Evolutionary conservation across 1,140 invertebrate genomes (phyloP).

Genomic region (Caenorhabditis remanei): DNA sequence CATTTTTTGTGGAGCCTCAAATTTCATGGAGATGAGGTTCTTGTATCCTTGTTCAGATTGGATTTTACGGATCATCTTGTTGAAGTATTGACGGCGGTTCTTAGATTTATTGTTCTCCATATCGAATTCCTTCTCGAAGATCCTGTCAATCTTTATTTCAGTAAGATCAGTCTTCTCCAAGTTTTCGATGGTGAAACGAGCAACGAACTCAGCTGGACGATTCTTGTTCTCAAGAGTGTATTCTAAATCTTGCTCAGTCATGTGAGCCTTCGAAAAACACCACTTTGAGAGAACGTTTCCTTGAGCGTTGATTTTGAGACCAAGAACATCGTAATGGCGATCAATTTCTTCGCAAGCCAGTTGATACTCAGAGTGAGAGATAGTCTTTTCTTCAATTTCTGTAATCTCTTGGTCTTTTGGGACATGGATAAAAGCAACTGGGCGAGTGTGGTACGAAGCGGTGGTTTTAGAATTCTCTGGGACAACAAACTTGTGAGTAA

Average conservation of each 20-base stretch:
- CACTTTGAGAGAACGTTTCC: slow-evolving; percentile 51
- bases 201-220: background rate
- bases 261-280: slow-evolving; percentile 17
- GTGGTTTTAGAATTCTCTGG: slow-evolving; percentile 60
- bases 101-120: slow-evolving; percentile 26
- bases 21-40: background rate
- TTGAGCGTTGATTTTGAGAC: slow-evolving; percentile 34
- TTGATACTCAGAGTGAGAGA: slow-evolving; percentile 53
- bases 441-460: slow-evolving; percentile 62
- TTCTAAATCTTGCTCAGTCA: slow-evolving; percentile 49
- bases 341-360: slow-evolving; percentile 13
- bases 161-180: slow-evolving; percentile 20
- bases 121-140: slow-evolving; percentile 53
- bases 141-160: slow-evolving; percentile 48
- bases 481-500: slow-evolving; percentile 20
- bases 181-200: slow-evolving; percentile 11
- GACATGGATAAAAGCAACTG: slow-evolving; percentile 61
- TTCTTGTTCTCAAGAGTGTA: slow-evolving; percentile 53
- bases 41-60: slow-evolving; percentile 41
- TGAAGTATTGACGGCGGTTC: slow-evolving; percentile 35
- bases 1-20: slow-evolving; percentile 28
- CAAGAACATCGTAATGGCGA: slow-evolving; percentile 16
- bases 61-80: slow-evolving; percentile 47
- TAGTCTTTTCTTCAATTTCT: slow-evolving; percentile 67
- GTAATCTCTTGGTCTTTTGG: slow-evolving; percentile 41